A percentile compares a stretch with the other conserved stretches of the same genome.
Evolutionary conservation across 1,140 invertebrate genomes (phyloP).

Genomic region (Drosophila micromelanica): DNA sequence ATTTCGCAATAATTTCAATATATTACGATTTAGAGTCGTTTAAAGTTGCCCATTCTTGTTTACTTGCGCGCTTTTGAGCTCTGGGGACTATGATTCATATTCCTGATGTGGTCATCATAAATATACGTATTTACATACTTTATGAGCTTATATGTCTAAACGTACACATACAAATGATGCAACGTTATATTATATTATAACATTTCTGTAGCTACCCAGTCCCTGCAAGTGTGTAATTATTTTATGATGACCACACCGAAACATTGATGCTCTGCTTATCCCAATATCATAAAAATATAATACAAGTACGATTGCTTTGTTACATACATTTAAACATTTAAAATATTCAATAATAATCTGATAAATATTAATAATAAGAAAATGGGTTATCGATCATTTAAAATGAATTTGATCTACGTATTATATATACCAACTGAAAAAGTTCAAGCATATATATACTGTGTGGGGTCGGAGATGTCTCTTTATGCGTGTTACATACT

Average conservation of each 20-base stretch:
- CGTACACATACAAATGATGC: neutral
- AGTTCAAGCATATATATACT: too few species aligned
- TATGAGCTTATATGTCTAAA: conserved; percentile 1
- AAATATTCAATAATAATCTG: too few species aligned
- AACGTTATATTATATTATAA: neutral
- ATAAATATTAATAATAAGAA: too few species aligned
- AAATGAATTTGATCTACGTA: too few species aligned
- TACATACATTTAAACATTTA: too few species aligned
- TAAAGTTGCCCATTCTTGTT: conserved; percentile 4
- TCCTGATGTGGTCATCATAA: conserved; percentile 23
- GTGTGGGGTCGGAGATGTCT: too few species aligned
- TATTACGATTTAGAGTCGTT: neutral
- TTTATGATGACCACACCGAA: conserved; percentile 2
- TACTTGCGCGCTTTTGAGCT: conserved; percentile 15
- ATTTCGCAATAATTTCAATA: neutral
- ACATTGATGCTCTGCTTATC: conserved; percentile 5
- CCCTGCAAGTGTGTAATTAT: conserved; percentile 9
- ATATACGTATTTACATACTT: conserved; percentile 23
- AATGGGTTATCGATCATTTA: too few species aligned
- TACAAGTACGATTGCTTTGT: too few species aligned
- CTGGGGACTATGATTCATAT: conserved; percentile 7
- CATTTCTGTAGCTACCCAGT: neutral
- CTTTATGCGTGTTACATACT: too few species aligned
- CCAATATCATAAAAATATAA: neutral
- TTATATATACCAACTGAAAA: too few species aligned